Evolutionary conservation across 2,888 invertebrate species (phyloP).

Genomic region (Drosophila pseudotalamancana): DNA sequence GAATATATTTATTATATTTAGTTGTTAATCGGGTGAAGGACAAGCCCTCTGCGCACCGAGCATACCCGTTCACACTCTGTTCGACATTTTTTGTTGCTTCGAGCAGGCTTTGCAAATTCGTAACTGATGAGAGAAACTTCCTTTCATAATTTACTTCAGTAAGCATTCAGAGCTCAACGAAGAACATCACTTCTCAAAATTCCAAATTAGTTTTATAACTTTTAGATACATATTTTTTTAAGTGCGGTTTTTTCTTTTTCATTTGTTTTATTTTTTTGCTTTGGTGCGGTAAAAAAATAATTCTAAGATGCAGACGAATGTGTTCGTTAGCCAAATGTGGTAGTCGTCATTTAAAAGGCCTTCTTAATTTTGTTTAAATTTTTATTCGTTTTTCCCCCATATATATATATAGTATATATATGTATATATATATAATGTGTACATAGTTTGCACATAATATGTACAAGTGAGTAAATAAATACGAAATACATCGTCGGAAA

Average conservation of each 20-base stretch:
- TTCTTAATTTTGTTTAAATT: too few species aligned
- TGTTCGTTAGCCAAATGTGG: too few species aligned
- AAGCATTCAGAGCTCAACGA: slow-evolving; percentile 3
- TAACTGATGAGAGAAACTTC: too few species aligned
- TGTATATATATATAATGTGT: too few species aligned
- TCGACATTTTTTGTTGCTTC: neutral
- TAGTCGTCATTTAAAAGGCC: too few species aligned
- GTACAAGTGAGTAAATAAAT: neutral
- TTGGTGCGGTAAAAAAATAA: neutral
- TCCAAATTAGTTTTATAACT: neutral
- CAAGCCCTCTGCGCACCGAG: slow-evolving; percentile 3
- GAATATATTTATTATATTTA: slow-evolving; percentile 59
- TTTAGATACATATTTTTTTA: neutral
- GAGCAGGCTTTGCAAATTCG: slow-evolving; percentile 4
- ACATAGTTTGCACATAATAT: too few species aligned
- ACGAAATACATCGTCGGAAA: neutral
- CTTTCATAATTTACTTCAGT: slow-evolving; percentile 1
- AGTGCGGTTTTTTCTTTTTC: neutral
- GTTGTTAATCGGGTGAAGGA: slow-evolving; percentile 62
- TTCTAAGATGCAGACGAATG: neutral
- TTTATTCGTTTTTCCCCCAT: too few species aligned
- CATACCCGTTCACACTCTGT: neutral
- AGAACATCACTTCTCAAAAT: slow-evolving; percentile 21
- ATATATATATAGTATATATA: neutral
- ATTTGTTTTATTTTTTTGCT: neutral